A percentile compares a stretch with the other conserved stretches of the same genome.
Evolutionary conservation across 2,888 invertebrate species (phyloP).

Genomic region (Eilema depressum): DNA sequence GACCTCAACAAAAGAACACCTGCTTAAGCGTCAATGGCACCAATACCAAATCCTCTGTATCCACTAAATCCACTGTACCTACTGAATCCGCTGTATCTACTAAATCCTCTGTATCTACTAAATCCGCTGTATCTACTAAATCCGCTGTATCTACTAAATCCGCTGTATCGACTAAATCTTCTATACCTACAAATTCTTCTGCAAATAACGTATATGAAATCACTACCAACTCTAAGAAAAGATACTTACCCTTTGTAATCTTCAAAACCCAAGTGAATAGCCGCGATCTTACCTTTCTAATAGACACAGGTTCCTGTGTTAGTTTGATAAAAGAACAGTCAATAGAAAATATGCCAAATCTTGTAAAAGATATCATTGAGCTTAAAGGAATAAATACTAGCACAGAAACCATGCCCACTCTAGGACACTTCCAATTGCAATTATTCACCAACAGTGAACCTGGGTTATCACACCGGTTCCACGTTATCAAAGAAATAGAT

Average conservation of each 20-base stretch:
- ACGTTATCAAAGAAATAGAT: neutral
- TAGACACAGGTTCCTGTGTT: neutral
- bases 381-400: neutral
- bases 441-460: neutral
- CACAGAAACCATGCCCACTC: neutral
- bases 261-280: neutral
- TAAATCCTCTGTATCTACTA: too few relatives aligned
- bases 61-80: neutral
- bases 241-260: neutral
- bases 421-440: neutral
- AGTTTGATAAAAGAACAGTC: neutral
- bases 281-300: neutral
- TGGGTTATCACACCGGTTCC: neutral
- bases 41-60: neutral
- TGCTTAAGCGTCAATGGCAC: neutral
- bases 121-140: too few relatives aligned
- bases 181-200: neutral
- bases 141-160: too few relatives aligned
- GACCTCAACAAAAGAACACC: neutral
- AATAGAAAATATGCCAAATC: neutral
- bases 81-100: too few relatives aligned
- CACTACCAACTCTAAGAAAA: neutral
- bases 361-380: neutral
- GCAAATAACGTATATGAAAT: neutral
- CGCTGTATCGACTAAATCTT: too few relatives aligned